Evolutionary conservation across 2,888 invertebrate genomes (phyloP).

Genomic region (Chrysina gloriosa): DNA sequence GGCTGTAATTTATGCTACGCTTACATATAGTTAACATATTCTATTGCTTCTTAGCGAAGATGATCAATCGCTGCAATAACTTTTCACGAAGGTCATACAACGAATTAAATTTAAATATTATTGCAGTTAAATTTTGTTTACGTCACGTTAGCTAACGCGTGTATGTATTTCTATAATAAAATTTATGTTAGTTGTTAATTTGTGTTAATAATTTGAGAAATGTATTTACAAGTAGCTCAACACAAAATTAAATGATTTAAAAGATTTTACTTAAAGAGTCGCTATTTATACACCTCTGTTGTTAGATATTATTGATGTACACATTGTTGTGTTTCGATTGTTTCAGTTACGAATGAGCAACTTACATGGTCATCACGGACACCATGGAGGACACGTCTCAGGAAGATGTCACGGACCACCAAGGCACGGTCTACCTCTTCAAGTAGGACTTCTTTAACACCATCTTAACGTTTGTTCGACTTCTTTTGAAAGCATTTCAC

Average conservation of each 20-base stretch:
- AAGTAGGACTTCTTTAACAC: conserved; percentile 57
- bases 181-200: background rate
- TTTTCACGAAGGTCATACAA: conserved; percentile 10
- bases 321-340: conserved; percentile 60
- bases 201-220: background rate
- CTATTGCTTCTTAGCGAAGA: conserved; percentile 1
- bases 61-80: conserved; percentile 2
- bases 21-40: conserved; percentile 8
- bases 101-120: conserved; percentile 21
- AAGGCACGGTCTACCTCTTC: conserved; percentile 59
- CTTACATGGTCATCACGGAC: conserved; percentile 65
- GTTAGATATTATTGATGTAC: background rate
- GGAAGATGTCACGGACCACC: conserved; percentile 63
- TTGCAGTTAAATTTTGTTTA: background rate
- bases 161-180: background rate
- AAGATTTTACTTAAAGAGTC: background rate
- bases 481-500: background rate
- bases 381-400: conserved; percentile 60
- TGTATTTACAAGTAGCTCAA: background rate
- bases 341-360: conserved; percentile 72
- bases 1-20: background rate
- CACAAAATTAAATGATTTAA: background rate
- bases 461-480: conserved; percentile 49
- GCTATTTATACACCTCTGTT: background rate
- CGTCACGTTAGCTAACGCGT: background rate